Conservation (phyloP, 1,140 invertebrate species). For the Drusus annulatus region DNA sequence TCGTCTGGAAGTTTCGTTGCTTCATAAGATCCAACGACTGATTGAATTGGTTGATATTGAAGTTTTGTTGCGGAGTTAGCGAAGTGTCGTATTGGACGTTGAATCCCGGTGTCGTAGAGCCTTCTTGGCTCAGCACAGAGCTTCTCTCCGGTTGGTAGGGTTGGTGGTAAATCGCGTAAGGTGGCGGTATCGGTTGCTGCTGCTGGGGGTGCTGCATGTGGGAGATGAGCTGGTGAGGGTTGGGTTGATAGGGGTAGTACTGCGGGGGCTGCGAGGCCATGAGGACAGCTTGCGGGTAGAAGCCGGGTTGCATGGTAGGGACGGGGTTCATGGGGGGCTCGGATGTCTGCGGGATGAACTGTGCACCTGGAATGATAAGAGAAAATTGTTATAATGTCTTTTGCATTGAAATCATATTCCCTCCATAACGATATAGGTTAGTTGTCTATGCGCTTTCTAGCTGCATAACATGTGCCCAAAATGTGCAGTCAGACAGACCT, state of each 20-base stretch:
- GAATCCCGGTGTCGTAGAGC: slow-evolving; percentile 32
- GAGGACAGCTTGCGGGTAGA: slow-evolving; percentile 16
- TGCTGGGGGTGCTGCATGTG: background rate
- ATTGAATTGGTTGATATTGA: slow-evolving; percentile 3
- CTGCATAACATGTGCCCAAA: no score
- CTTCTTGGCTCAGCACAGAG: slow-evolving; percentile 41
- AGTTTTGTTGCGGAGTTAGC: background rate
- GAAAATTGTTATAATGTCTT: background rate
- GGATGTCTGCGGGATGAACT: background rate
- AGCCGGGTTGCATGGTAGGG: slow-evolving; percentile 18
- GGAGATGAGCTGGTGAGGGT: background rate
- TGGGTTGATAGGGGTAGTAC: slow-evolving; percentile 20
- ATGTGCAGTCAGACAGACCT: no score
- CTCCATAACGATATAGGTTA: no score
- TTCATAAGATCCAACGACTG: slow-evolving; percentile 23
- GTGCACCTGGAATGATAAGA: background rate
- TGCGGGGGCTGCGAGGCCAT: slow-evolving; percentile 20
- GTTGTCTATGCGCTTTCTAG: no score
- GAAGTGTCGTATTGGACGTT: background rate
- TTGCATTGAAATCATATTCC: no score
- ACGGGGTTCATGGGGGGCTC: slow-evolving; percentile 2
- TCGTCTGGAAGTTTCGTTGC: background rate
- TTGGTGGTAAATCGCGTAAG: slow-evolving; percentile 21
- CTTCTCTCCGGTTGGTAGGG: slow-evolving; percentile 14
- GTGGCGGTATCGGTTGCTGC: background rate